Evolutionary conservation across 2,797 vertebrate species (phyloP), one percentile per base, ranked within the genome.

Genomic region (Pantherophis vulpinus): DNA sequence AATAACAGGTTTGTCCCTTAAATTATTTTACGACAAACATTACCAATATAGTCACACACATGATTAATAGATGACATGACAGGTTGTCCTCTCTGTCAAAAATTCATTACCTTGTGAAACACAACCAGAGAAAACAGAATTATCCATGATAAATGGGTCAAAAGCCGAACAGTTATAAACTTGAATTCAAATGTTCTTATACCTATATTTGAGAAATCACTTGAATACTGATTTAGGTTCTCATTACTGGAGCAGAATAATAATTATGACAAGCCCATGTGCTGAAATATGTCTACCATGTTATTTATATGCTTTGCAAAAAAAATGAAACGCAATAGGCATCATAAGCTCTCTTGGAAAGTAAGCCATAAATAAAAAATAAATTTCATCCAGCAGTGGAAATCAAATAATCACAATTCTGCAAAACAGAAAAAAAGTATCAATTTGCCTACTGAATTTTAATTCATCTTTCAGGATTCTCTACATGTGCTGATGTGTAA

Each of bases 11-110:
- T 47, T 87, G 32, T 51, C 51, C 83, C 51, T 66, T 87, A 90
- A 93, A 93, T 74, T 90, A 93, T 37, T 42, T 93, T 90, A 90
- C 87, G 27, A 90, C 54, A 88, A 79, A 54, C 55, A 37, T 23
- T 55, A 79, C 9, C 9, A 90, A 88, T 88, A 63, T 20, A 59
- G 58, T 59, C 16, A 51, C 55, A 87, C 8, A n/a, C 63, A 14
- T 1, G 27, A 79, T 88, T 63, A 61, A 90, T 90, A 87, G 32
- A 87, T 51, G 63, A n/a, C 61, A 93, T 87, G 61, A 87, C 29
- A 90, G 54, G 60, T 51, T 87, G 60, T 63, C 60, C 37, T 91
- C 16, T 87, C 86, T 79, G 86, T 60, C 86, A 87, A 91, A 27
- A 88, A 91, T 55, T 55, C 29, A 88, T 88, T 91, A 88, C 20